A percentile compares a stretch with the other conserved stretches of the same genome.
These are phyloP conservation scores for Petaurus breviceps DNA, from an alignment of 2,113 vertebrate genomes.

Conservation along the genomic window DNA sequence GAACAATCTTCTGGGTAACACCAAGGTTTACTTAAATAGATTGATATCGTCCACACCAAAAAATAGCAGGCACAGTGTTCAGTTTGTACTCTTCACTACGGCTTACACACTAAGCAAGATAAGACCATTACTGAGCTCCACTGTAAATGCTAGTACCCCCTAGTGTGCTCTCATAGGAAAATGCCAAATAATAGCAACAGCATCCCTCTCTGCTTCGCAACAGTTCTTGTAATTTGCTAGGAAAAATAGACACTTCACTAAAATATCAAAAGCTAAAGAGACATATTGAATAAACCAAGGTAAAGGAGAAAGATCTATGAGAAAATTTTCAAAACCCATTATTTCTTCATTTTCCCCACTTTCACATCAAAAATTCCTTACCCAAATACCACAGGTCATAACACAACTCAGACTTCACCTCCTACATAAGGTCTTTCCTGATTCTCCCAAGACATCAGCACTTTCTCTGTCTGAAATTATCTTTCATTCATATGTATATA, in stretches of 20 bases:
- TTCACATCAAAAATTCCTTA: slow-evolving; percentile 6
- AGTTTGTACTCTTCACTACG: slow-evolving; percentile 47
- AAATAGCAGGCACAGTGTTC: slow-evolving; percentile 49
- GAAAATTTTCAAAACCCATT: not conserved
- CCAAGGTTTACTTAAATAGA: slow-evolving; percentile 69
- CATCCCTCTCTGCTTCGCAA: slow-evolving; percentile 38
- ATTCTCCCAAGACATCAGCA: not conserved
- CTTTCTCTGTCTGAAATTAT: not conserved
- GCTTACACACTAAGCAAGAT: slow-evolving; percentile 50
- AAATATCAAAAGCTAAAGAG: slow-evolving; percentile 42
- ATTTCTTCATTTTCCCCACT: not conserved
- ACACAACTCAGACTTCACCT: not conserved
- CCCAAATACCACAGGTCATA: not conserved
- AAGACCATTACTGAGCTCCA: slow-evolving; percentile 53
- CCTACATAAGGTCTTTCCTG: not conserved
- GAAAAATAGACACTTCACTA: slow-evolving; percentile 51
- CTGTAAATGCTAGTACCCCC: slow-evolving; percentile 25
- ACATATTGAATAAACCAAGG: not conserved
- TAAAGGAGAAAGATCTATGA: not conserved
- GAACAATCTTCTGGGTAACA: slow-evolving; percentile 63
- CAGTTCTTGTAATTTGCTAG: slow-evolving; percentile 18
- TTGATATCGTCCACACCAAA: slow-evolving; percentile 61
- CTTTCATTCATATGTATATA: not conserved
- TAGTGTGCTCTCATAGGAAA: slow-evolving; percentile 39
- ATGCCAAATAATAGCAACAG: slow-evolving; percentile 33